Evolutionary conservation across 2,888 invertebrate genomes (phyloP).

Genomic region (Nysson spinosus): DNA sequence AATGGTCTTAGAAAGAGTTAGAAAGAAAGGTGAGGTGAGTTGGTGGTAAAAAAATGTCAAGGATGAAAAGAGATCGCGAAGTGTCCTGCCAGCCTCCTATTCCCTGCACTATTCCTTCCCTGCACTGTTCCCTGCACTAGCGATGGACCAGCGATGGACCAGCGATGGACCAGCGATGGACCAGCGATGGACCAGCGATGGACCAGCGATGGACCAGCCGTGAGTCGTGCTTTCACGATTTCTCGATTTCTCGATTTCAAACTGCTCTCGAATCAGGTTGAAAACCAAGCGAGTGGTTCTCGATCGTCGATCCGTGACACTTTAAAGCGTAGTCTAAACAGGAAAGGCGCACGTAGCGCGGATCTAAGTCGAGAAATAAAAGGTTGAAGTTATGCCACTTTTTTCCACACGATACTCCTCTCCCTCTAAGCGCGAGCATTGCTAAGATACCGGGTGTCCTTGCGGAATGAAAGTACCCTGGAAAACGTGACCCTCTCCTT

Average conservation of each 20-base stretch:
- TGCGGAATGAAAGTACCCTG: constrained; percentile 72
- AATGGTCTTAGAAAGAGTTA: background rate
- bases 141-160: no score
- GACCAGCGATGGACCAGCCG: background rate
- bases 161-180: no score
- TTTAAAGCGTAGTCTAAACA: constrained; percentile 34
- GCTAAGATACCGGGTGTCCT: constrained; percentile 66
- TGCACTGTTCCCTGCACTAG: no score
- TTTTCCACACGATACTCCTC: constrained; percentile 39
- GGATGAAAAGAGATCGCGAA: constrained; percentile 15
- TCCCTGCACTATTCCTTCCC: no score
- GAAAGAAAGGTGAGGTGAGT: background rate
- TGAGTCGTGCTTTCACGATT: constrained; percentile 50
- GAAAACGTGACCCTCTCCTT: constrained; percentile 69
- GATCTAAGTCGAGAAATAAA: constrained; percentile 39
- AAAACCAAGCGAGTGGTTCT: constrained; percentile 41
- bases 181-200: no score
- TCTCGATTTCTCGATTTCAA: constrained; percentile 58
- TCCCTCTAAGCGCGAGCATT: constrained; percentile 26
- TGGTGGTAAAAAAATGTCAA: background rate
- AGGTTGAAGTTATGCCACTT: constrained; percentile 57
- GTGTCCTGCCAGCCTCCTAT: no score
- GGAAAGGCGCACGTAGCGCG: constrained; percentile 11
- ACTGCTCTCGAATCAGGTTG: constrained; percentile 54
- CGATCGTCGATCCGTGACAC: constrained; percentile 51